These are phyloP conservation scores for Syrphus vitripennis DNA, from an alignment of 2,888 invertebrate species.

Conservation along the genomic window DNA sequence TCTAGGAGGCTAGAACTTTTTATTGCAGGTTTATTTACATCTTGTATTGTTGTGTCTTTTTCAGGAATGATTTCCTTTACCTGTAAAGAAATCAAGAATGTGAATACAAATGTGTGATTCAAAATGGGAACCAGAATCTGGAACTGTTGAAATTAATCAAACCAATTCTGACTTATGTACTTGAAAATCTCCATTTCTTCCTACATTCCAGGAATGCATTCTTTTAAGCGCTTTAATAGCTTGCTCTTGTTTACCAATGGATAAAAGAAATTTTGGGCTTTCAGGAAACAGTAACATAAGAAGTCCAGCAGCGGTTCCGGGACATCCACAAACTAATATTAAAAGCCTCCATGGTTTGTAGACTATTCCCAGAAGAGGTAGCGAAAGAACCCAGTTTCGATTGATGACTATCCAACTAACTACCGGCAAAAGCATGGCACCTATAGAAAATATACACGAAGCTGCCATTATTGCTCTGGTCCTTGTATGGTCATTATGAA, in stretches of 20 bases:
- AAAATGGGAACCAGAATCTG: no score
- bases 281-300: constrained; percentile 76
- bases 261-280: constrained; percentile 78
- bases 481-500: constrained; percentile 80
- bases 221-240: constrained; percentile 74
- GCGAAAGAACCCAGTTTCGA: constrained; percentile 75
- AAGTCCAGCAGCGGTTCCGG: constrained; percentile 75
- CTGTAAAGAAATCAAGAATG: constrained; percentile 33
- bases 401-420: constrained; percentile 76
- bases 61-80: constrained; percentile 73
- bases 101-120: no score
- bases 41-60: constrained; percentile 30
- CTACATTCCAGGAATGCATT: constrained; percentile 74
- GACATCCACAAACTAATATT: constrained; percentile 75
- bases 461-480: constrained; percentile 79
- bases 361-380: constrained; percentile 73
- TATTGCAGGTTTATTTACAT: neutral
- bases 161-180: constrained; percentile 52
- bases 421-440: constrained; percentile 75
- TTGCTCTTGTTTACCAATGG: constrained; percentile 73
- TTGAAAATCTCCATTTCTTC: constrained; percentile 67
- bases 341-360: constrained; percentile 78
- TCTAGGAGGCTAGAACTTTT: constrained; percentile 63
- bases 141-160: neutral
- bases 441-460: constrained; percentile 76